Conservation (phyloP, 2,797 vertebrate genomes). For the Carapus acus region DNA sequence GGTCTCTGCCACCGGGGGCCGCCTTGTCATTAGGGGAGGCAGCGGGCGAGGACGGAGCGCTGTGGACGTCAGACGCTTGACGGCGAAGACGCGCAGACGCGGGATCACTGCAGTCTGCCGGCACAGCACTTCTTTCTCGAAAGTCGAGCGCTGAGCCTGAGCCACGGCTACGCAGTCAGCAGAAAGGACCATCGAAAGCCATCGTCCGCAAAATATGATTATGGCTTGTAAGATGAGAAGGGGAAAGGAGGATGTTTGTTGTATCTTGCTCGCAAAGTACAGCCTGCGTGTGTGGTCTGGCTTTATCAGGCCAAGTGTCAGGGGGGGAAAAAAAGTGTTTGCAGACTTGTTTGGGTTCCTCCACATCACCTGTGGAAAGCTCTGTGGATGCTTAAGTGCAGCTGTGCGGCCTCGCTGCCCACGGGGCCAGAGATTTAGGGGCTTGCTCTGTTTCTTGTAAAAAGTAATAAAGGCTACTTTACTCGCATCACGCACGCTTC, state of each 20-base stretch:
- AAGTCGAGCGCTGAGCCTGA: constrained; percentile 53
- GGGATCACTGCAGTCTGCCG: constrained; percentile 61
- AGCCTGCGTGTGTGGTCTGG: constrained; percentile 68
- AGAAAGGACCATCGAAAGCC: constrained; percentile 62
- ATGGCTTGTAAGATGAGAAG: constrained; percentile 67
- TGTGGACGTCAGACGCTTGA: constrained; percentile 59
- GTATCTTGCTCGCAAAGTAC: constrained; percentile 65
- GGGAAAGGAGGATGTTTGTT: constrained; percentile 63
- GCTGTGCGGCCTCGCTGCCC: constrained; percentile 25
- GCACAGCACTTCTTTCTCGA: constrained; percentile 64
- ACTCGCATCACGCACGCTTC: constrained; percentile 57
- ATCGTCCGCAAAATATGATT: constrained; percentile 66
- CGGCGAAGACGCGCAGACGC: constrained; percentile 56
- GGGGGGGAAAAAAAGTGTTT: constrained; percentile 33
- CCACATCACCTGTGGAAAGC: constrained; percentile 40
- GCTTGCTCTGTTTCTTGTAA: constrained; percentile 45
- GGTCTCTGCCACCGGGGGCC: constrained; percentile 37
- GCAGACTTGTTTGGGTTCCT: constrained; percentile 44
- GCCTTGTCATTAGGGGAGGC: constrained; percentile 68
- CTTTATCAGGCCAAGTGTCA: constrained; percentile 51
- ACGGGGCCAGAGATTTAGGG: constrained; percentile 33
- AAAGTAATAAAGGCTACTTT: constrained; percentile 13
- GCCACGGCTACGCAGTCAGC: constrained; percentile 66
- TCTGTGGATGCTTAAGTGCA: constrained; percentile 24
- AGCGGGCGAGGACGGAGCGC: constrained; percentile 60